Conservation (phyloP, 2,888 invertebrate genomes). For the Marronus borbonicus region DNA sequence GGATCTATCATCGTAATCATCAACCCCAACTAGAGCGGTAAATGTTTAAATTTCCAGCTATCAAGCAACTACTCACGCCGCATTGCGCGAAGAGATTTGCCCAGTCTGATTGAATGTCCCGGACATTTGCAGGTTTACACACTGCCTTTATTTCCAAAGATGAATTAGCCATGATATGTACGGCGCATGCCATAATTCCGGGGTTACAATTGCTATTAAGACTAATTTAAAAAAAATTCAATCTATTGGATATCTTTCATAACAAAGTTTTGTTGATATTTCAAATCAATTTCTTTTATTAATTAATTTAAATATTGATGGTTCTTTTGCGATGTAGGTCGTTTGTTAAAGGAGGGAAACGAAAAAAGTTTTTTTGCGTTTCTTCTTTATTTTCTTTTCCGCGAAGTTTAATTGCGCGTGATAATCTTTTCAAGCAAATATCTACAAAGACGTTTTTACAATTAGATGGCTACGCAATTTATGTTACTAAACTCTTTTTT, state of each 20-base stretch:
- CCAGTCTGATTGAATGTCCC: background rate
- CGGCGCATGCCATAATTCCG: constrained; percentile 6
- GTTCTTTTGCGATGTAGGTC: no score
- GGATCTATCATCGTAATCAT: background rate
- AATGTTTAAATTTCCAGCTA: background rate
- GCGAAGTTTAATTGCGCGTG: no score
- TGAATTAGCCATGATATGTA: background rate
- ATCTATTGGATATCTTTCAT: background rate
- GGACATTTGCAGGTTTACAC: background rate
- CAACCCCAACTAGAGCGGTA: constrained; percentile 5
- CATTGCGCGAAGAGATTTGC: constrained; percentile 9
- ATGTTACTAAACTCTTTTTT: no score
- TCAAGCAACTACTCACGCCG: background rate
- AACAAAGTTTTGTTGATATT: no score
- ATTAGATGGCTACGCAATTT: no score
- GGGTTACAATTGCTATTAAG: background rate
- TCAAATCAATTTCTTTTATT: no score
- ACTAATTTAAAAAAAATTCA: background rate
- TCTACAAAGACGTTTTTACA: no score
- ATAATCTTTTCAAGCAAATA: no score
- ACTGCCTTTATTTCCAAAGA: background rate
- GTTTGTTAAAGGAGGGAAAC: no score
- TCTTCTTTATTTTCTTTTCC: no score
- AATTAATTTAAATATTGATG: no score
- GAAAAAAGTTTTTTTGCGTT: no score